Percentiles rank a stretch among this genome's conserved stretches.
phyloP scores from a whole-genome alignment of 2,797 vertebrate species.

The Pangasius larnaudii region DNA sequence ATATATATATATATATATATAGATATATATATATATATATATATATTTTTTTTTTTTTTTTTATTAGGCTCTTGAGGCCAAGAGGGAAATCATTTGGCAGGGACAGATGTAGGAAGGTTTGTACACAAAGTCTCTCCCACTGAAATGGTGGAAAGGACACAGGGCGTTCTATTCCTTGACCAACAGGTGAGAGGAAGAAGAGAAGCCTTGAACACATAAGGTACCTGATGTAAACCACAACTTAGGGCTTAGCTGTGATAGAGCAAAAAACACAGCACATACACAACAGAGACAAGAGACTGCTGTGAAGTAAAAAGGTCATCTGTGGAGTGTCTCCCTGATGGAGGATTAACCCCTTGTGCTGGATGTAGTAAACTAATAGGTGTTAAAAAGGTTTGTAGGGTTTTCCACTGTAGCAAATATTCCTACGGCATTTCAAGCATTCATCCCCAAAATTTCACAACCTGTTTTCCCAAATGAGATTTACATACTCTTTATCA shows the following conservation, averaged over 20 bases:
- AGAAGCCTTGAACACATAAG: conserved; percentile 33
- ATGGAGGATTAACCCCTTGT: neutral
- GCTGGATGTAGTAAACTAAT: neutral
- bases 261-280: neutral
- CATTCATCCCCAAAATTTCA: no score
- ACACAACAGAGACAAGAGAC: conserved; percentile 1
- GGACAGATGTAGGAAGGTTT: neutral
- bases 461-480: no score
- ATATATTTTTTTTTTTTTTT: no score
- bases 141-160: conserved; percentile 19
- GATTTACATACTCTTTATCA: no score
- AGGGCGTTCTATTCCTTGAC: conserved; percentile 18
- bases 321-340: neutral
- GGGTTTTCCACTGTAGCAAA: no score
- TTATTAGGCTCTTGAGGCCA: neutral
- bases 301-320: conserved; percentile 19
- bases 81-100: neutral
- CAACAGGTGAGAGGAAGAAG: conserved; percentile 6
- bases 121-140: conserved; percentile 26
- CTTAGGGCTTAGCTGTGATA: conserved; percentile 33
- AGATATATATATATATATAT: no score
- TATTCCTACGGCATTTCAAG: no score
- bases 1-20: no score
- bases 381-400: neutral
- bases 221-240: neutral